A percentile compares a stretch with the other conserved stretches of the same genome.
Evolutionary conservation across 1,140 invertebrate genomes (phyloP).

Genomic region (Drosophila carrolli): DNA sequence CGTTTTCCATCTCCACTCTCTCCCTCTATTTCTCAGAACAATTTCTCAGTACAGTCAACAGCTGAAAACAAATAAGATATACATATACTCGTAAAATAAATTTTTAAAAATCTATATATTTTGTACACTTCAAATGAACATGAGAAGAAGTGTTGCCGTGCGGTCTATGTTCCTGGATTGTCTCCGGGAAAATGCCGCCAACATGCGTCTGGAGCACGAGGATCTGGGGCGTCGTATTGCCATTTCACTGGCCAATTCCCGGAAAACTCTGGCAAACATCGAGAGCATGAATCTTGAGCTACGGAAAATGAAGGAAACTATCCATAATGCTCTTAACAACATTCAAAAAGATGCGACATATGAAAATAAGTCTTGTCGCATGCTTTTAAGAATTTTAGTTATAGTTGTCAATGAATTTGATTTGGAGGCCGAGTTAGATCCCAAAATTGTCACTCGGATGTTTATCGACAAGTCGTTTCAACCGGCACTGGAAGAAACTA

Average conservation of each 20-base stretch:
- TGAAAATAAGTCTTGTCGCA: background rate
- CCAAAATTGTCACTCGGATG: background rate
- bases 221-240: conserved; percentile 30
- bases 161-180: conserved; percentile 42
- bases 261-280: conserved; percentile 19
- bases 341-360: background rate
- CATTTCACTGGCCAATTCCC: conserved; percentile 18
- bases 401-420: background rate
- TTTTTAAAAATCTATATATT: conserved; percentile 10
- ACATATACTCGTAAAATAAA: background rate
- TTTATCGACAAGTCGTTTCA: background rate
- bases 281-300: conserved; percentile 28
- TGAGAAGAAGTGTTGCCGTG: background rate
- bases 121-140: conserved; percentile 26
- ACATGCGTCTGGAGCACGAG: conserved; percentile 44
- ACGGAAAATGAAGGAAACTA: conserved; percentile 30
- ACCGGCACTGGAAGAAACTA: background rate
- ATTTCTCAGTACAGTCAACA: background rate
- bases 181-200: conserved; percentile 49
- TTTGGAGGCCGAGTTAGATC: background rate
- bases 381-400: background rate
- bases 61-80: background rate
- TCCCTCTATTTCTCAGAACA: background rate
- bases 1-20: background rate
- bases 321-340: conserved; percentile 13